Percentiles rank a stretch among this genome's conserved stretches.
Conservation (phyloP, 2,113 vertebrate species). For the Pollachius pollachius region DNA sequence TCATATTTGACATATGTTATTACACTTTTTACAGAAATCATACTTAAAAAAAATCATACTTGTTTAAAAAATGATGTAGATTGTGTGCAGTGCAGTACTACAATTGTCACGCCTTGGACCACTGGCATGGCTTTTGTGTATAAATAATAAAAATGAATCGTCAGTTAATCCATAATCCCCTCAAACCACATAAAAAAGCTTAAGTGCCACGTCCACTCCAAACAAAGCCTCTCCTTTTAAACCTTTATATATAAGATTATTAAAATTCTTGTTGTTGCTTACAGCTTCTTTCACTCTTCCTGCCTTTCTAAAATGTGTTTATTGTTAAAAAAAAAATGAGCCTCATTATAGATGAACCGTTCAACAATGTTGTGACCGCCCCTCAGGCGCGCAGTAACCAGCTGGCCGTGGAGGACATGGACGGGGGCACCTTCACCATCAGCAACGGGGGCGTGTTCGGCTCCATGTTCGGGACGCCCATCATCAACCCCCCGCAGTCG, state of each 20-base stretch:
- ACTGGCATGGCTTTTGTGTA: background rate
- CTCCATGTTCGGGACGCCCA: conserved; percentile 91
- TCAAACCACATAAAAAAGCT: too few relatives aligned
- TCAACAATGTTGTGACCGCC: background rate
- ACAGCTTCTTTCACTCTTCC: too few relatives aligned
- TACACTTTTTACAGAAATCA: background rate
- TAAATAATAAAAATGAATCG: too few relatives aligned
- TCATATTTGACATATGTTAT: too few relatives aligned
- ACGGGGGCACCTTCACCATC: conserved; percentile 94
- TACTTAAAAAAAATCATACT: background rate
- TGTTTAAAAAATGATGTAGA: background rate
- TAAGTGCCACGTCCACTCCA: too few relatives aligned
- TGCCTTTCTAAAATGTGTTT: too few relatives aligned
- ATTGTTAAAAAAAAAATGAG: too few relatives aligned
- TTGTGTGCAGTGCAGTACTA: background rate
- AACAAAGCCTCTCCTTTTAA: too few relatives aligned
- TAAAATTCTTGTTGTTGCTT: too few relatives aligned
- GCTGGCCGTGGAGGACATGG: conserved; percentile 94
- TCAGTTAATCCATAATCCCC: too few relatives aligned
- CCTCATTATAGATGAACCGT: background rate
- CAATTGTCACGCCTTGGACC: too few relatives aligned
- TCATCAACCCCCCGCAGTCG: conserved; percentile 95
- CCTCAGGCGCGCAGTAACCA: conserved; percentile 89
- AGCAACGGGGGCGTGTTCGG: conserved; percentile 95
- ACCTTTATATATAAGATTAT: too few relatives aligned